Conservation (phyloP, 2,888 invertebrate genomes). For the Noctua janthina region DNA sequence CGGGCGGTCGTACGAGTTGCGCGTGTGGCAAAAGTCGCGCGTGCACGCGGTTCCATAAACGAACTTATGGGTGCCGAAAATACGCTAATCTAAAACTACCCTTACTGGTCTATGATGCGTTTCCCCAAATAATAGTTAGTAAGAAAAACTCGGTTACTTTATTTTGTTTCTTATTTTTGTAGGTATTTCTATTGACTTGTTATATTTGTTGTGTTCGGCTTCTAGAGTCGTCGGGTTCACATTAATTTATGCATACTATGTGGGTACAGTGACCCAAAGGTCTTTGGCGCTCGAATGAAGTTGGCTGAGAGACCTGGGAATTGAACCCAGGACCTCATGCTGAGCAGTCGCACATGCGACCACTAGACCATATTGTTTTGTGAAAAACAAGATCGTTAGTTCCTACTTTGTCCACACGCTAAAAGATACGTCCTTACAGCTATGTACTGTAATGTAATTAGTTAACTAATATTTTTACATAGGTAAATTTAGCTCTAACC, state of each 20-base stretch:
- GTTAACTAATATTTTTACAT: background rate
- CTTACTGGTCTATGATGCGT: background rate
- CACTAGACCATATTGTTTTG: background rate
- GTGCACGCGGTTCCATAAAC: too few relatives aligned
- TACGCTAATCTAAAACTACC: too few relatives aligned
- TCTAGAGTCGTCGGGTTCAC: too few relatives aligned
- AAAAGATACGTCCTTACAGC: background rate
- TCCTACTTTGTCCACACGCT: background rate
- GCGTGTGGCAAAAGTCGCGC: too few relatives aligned
- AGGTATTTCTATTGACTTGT: background rate
- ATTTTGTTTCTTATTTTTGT: slow-evolving; percentile 1
- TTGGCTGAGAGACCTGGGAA: background rate
- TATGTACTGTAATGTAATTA: background rate
- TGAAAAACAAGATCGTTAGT: background rate
- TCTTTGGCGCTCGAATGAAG: too few relatives aligned
- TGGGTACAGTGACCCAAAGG: too few relatives aligned
- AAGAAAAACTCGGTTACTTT: background rate
- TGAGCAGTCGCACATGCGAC: too few relatives aligned
- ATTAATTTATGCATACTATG: too few relatives aligned
- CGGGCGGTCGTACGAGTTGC: too few relatives aligned
- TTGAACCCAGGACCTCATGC: background rate
- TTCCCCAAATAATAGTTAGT: background rate
- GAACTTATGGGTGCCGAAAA: too few relatives aligned
- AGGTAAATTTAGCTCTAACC: background rate
- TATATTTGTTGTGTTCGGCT: background rate